phyloP scores from a whole-genome alignment of 2,797 vertebrate species.

The Meriones psammophilus region DNA sequence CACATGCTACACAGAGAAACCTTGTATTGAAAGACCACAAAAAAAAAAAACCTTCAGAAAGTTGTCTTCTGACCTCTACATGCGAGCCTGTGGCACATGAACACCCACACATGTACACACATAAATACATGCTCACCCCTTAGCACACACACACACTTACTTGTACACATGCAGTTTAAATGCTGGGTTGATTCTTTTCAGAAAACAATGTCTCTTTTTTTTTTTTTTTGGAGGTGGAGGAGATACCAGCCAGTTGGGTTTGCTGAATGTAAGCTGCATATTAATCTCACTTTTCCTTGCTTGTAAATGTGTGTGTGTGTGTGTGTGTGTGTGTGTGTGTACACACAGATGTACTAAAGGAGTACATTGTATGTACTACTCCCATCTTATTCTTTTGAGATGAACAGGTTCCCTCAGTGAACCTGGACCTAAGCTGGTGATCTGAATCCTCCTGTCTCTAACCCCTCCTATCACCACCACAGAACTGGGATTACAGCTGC shows the following conservation, averaged over 20 bases:
- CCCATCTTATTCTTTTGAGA: no score
- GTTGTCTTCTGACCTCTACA: background rate
- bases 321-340: no score
- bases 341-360: background rate
- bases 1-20: background rate
- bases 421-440: background rate
- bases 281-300: background rate
- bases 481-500: background rate
- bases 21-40: background rate
- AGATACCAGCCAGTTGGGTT: background rate
- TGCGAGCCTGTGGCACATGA: background rate
- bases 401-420: background rate
- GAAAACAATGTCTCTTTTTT: background rate
- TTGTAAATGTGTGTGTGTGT: background rate
- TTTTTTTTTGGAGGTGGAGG: background rate
- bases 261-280: constrained; percentile 1
- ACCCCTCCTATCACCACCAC: background rate
- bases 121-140: background rate
- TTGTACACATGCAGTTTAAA: background rate
- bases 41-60: background rate
- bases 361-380: background rate
- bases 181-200: background rate
- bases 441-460: background rate
- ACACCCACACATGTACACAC: background rate
- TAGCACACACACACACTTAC: no score